phyloP scores from a whole-genome alignment of 2,797 vertebrate genomes.

The Malurus splendens region DNA sequence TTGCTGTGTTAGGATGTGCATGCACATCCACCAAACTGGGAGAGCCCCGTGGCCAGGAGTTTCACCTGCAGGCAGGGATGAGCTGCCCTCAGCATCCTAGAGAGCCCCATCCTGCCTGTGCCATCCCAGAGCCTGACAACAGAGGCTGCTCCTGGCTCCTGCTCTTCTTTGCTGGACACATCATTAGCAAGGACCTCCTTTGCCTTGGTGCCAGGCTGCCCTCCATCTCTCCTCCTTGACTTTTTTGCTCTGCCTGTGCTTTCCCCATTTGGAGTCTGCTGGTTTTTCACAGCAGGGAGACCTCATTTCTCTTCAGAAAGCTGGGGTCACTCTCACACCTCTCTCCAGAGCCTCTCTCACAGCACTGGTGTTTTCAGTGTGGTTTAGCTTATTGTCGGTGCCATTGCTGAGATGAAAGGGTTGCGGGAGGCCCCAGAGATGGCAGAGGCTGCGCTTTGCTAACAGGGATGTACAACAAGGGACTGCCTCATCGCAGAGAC shows the following conservation, averaged over 20 bases:
- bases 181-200: not conserved
- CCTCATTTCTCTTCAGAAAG: not conserved
- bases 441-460: not conserved
- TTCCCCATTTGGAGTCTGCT: not conserved
- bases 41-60: not conserved
- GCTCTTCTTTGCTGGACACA: not conserved
- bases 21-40: not conserved
- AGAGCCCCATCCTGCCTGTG: not conserved
- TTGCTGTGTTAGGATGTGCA: not conserved
- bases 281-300: not conserved
- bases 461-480: not conserved
- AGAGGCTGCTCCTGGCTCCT: not conserved
- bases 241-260: not conserved
- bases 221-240: not conserved
- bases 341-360: not conserved
- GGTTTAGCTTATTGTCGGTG: not conserved
- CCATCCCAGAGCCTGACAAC: not conserved
- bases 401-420: not conserved
- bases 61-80: not conserved
- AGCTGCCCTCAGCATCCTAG: not conserved
- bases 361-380: not conserved
- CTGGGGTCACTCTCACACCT: rapidly evolving
- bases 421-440: not conserved
- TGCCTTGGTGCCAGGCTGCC: not conserved
- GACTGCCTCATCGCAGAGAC: not conserved